These are phyloP conservation scores for Odontomyia ornata DNA, from an alignment of 2,888 invertebrate genomes.

Conservation along the genomic window DNA sequence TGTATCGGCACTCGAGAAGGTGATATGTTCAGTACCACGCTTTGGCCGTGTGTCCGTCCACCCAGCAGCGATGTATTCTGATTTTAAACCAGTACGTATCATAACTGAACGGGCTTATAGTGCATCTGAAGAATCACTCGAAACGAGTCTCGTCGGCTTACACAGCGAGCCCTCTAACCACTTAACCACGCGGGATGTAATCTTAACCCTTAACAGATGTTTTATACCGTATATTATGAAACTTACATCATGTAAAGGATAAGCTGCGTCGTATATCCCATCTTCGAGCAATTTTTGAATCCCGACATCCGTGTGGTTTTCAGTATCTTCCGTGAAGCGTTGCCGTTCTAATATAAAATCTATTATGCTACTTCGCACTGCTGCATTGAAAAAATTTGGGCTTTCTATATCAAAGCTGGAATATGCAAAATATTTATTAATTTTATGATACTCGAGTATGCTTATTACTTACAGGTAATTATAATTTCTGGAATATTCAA, in stretches of 20 bases:
- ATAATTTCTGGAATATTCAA: conserved; percentile 76
- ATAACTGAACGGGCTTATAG: too few relatives aligned
- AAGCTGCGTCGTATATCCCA: conserved; percentile 74
- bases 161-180: too few relatives aligned
- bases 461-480: conserved; percentile 72
- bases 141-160: too few relatives aligned
- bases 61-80: too few relatives aligned
- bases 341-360: conserved; percentile 80
- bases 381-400: conserved; percentile 74
- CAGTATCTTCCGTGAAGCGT: conserved; percentile 68
- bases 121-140: too few relatives aligned
- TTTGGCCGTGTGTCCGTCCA: too few relatives aligned
- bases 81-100: too few relatives aligned
- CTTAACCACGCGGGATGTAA: too few relatives aligned
- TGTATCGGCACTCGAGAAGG: too few relatives aligned
- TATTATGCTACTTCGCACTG: conserved; percentile 73
- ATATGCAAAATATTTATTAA: background rate
- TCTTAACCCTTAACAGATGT: too few relatives aligned
- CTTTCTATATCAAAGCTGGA: conserved; percentile 72
- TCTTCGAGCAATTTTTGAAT: conserved; percentile 74
- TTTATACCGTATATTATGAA: background rate
- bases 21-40: too few relatives aligned
- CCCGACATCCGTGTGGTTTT: conserved; percentile 68
- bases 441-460: background rate
- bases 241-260: conserved; percentile 80